Evolutionary conservation across 2,797 vertebrate genomes (phyloP).

Genomic region (Caiman crocodilus): DNA sequence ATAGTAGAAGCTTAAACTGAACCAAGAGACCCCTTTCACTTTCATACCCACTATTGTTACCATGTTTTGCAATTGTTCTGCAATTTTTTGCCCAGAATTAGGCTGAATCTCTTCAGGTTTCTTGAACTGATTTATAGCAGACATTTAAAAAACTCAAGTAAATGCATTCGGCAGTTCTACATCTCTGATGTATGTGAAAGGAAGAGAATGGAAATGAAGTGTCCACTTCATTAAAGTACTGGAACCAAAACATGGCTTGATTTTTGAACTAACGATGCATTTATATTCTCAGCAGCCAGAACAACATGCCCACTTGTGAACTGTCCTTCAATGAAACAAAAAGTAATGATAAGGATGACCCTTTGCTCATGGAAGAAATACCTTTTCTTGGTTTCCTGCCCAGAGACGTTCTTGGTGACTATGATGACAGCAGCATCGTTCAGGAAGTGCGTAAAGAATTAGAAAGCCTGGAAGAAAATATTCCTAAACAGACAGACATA

Average conservation of each 20-base stretch:
- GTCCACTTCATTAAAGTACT: not conserved
- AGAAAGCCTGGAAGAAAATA: slow-evolving; percentile 67
- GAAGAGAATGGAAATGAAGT: not conserved
- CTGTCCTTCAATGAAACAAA: slow-evolving; percentile 44
- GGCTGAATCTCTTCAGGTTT: not conserved
- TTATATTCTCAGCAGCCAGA: slow-evolving; percentile 69
- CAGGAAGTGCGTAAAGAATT: slow-evolving; percentile 75
- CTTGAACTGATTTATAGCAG: not conserved
- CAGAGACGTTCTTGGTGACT: slow-evolving; percentile 50
- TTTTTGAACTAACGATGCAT: fast-evolving
- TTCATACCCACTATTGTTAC: not conserved
- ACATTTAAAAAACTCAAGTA: not conserved
- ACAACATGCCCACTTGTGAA: slow-evolving; percentile 74
- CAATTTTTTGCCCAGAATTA: too few species aligned
- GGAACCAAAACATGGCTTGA: not conserved
- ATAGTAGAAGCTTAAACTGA: not conserved
- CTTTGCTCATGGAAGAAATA: slow-evolving; percentile 40
- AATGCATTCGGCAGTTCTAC: not conserved
- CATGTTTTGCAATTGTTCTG: not conserved
- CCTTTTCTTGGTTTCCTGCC: slow-evolving; percentile 65
- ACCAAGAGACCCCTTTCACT: not conserved
- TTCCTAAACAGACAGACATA: slow-evolving; percentile 37
- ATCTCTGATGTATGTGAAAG: not conserved
- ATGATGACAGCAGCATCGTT: slow-evolving; percentile 65
- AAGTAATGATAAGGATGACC: slow-evolving; percentile 11